Conservation (phyloP, 2,888 invertebrate species). For the Abrostola triplasia region DNA sequence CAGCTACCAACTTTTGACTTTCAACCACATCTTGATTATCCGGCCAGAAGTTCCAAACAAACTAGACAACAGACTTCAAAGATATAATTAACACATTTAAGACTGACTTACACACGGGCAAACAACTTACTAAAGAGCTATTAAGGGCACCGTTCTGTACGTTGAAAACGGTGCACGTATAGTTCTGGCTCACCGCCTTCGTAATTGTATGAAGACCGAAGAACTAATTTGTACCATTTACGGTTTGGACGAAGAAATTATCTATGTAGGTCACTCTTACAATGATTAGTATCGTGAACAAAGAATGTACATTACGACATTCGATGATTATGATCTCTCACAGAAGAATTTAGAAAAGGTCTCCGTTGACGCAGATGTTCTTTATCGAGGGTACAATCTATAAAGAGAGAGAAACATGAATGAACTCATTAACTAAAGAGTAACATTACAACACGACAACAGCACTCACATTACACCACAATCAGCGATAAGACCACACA, state of each 20-base stretch:
- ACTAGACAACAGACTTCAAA: slow-evolving; percentile 3
- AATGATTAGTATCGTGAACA: too few relatives aligned
- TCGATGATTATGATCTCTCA: too few relatives aligned
- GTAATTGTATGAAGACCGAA: neutral
- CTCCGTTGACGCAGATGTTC: too few relatives aligned
- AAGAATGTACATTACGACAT: too few relatives aligned
- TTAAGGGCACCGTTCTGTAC: slow-evolving; percentile 1
- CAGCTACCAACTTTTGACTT: neutral
- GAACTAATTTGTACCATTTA: neutral
- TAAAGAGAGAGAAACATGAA: too few relatives aligned
- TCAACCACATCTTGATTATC: slow-evolving; percentile 2
- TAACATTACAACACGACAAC: neutral
- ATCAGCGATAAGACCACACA: slow-evolving; percentile 18
- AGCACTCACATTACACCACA: neutral
- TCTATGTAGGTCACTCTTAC: too few relatives aligned
- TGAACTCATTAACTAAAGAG: too few relatives aligned
- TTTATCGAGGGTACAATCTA: too few relatives aligned
- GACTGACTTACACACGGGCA: slow-evolving; percentile 2
- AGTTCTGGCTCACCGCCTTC: neutral
- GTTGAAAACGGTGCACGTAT: slow-evolving; percentile 2
- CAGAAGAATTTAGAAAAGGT: too few relatives aligned
- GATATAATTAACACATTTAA: slow-evolving; percentile 5
- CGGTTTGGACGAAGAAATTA: neutral
- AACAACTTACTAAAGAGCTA: slow-evolving; percentile 4
- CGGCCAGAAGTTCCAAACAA: slow-evolving; percentile 1